Evolutionary conservation across 2,888 invertebrate genomes (phyloP), one percentile per base, ranked within the genome.

Genomic region (Barypeithes pellucidus): DNA sequence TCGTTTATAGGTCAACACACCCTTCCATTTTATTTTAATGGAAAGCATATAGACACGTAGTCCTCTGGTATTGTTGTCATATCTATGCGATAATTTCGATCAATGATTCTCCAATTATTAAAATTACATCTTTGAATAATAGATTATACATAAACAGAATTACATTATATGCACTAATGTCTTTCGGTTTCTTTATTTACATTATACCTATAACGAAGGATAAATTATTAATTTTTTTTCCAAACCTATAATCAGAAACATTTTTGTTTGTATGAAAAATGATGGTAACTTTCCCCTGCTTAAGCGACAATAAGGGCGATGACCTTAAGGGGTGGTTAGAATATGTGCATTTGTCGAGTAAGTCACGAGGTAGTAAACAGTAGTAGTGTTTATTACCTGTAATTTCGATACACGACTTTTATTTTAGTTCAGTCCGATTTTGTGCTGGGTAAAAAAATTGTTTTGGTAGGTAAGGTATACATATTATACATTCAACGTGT

Each of bases 61-160:
- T n/a, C 29, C 29, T 29, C 5, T 29, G 7, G 4, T 20, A 8
- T 47, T 18, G n/a, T n/a, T 47, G 1, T 12, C 8, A n/a, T 7
- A 20, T 47, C 14, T 18, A 18, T 9, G 12, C 11, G 52, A 52
- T 52, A 52, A 52, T 52, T 29, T 52, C 0, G 18, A 57, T 57
- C 54, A 33, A 57, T 57, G 33, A 16, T 33, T 33, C 33, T 57
- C 33, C 33, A 57, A 57, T 57, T 57, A 57, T 33, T 7, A 12
- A 33, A 57, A 33, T 57, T 24, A 57, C 16, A 16, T 9, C 1
- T 57, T 33, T 54, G 33, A 54, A 54, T 57, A 57, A 57, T 50
- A 24, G 22, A 50, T 20, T 47, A 11, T 7, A 24, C 11, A 9
- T 50, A 12, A 50, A 50, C 50, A 50, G 9, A 47, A 50, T 22